phyloP scores from a whole-genome alignment of 2,797 vertebrate genomes.

The Muraenolepis orangiensis region DNA sequence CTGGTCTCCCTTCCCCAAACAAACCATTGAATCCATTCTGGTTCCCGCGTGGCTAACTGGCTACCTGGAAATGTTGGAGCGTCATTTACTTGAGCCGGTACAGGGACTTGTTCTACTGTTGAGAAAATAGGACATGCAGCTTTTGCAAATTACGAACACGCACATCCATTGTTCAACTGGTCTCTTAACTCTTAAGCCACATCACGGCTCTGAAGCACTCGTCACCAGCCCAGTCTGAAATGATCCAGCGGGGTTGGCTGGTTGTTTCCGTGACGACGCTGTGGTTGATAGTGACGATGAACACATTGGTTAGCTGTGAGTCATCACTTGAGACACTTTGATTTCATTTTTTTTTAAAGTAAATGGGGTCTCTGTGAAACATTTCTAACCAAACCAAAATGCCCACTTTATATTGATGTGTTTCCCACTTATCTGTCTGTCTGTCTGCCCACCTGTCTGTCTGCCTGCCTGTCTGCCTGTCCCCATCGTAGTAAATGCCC shows the following conservation, averaged over 20 bases:
- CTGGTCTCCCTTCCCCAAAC: too few relatives aligned
- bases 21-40: too few relatives aligned
- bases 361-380: background rate
- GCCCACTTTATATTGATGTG: too few relatives aligned
- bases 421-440: background rate
- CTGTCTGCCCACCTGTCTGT: background rate
- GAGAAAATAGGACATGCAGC: background rate
- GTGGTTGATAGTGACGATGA: background rate
- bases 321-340: background rate
- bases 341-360: too few relatives aligned
- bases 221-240: background rate
- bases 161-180: background rate
- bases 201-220: background rate
- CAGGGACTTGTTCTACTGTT: too few relatives aligned
- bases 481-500: conserved; percentile 41
- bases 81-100: too few relatives aligned
- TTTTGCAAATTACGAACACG: background rate
- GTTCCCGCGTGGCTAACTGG: too few relatives aligned
- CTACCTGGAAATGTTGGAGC: too few relatives aligned
- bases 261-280: background rate
- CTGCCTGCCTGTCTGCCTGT: conserved; percentile 13
- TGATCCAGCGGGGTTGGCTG: background rate
- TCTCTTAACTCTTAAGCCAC: background rate
- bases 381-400: background rate
- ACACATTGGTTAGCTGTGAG: too few relatives aligned